Base-by-base conservation (phyloP, 2,888 invertebrate species). In the Nineta flava region DNA sequence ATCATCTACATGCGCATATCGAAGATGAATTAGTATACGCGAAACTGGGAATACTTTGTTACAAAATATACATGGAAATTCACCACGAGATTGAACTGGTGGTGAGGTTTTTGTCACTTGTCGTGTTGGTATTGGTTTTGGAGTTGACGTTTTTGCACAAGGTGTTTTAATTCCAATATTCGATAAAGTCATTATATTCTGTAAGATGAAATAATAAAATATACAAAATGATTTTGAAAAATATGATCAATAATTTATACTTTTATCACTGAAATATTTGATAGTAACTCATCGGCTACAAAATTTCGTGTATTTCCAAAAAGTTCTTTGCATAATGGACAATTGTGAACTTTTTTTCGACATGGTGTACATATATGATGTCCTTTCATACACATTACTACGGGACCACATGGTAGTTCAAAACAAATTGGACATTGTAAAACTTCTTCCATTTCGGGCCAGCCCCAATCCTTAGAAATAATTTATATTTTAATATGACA, bases 381-480 rank as follows among this genome's bases (percentile, higher is more conserved):
- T 0, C 76, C 76, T 53, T 72, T 69, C 55, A 66, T 62, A 56
- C 76, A 77, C 57, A 74, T 72, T 53, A 70, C 67, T 51, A 76
- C 71, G 52, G 68, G 68, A 2, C 67, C 69, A 1, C 63, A 54
- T 10, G 73, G 70, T 49, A 70, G 67, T 55, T 74, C 73, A 56
- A 72, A 72, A 60, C 76, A 76, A n/a, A 76, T 70, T 17, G 74
- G 75, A 58, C 76, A 76, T 60, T 74, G 72, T 4, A 76, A 60
- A 47, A 75, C 56, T 50, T 75, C 74, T 56, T 75, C 76, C 48
- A 76, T 62, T 12, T 54, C 50, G 3, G 48, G 40, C 54, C 54
- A 54, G 15, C 54, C 54, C 53, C 53, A 54, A 51, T 54, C 16
- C 42, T 47, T 31, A 32, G 44, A 49, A 34, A 49, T 17, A 40